Evolutionary conservation across 2,888 invertebrate genomes (phyloP), one percentile per base, ranked within the genome.

Genomic region (Hololepta plana): DNA sequence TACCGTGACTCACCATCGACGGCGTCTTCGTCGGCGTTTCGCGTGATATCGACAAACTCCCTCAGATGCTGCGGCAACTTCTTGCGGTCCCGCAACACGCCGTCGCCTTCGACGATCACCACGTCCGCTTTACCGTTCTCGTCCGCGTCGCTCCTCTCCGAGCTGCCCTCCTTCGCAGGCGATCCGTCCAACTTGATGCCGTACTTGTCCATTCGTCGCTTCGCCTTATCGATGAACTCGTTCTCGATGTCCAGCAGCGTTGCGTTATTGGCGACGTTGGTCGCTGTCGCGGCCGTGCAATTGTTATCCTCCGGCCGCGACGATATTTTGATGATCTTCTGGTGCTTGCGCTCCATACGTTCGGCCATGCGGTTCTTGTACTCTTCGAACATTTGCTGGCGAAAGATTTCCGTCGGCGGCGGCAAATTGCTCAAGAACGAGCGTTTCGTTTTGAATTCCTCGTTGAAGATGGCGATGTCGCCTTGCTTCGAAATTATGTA

Each of bases 341-440:
- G 72, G 32, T 76, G 67, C 38, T 75, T 75, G 22, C 85, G 62
- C 43, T 82, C 74, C 40, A 77, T 71, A 7, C 81, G 63, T 46
- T 77, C 75, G 4, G 74, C 69, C 42, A 84, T 72, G 53, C 82
- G 75, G 43, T 63, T 61, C 45, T 81, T 66, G 55, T 82, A 84
- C 49, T 84, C 84, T 39, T 76, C 66, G 53, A 79, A 84, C 82
- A 85, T 84, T 52, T 72, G 70, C 37, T 75, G 72, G 4, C 82
- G 67, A 39, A 77, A 68, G 20, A 67, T 59, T 49, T 82, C 75
- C 24, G 72, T 72, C 5, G 70, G 65, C 6, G 60, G 23, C 15
- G 28, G 22, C 21, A 30, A 24, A 31, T 30, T 13, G 28, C 29
- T 19, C 14, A 24, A 14, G 6, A 6, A 23, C 5, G 29, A 25